These are phyloP conservation scores for Melitaea athalia DNA, from an alignment of 2,888 invertebrate species.

Conservation along the genomic window DNA sequence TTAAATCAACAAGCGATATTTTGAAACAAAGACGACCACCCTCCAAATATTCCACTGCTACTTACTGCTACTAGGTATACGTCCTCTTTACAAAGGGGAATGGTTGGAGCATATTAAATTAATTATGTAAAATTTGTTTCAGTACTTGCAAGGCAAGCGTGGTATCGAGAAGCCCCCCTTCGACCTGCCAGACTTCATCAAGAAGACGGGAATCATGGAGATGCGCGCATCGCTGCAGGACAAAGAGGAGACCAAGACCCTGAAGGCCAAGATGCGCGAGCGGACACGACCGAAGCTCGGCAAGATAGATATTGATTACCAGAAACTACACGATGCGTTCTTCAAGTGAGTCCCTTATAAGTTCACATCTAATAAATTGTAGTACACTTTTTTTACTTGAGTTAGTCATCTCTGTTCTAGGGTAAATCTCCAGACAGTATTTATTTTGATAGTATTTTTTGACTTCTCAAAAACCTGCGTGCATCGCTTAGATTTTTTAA, in stretches of 20 bases:
- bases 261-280: conserved; percentile 99
- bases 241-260: conserved; percentile 96
- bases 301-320: conserved; percentile 99
- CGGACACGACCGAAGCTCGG: conserved; percentile 98
- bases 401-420: no score
- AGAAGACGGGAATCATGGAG: conserved; percentile 99
- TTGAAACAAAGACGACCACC: no score
- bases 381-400: not conserved
- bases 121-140: not conserved
- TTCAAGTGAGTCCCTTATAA: conserved; percentile 87
- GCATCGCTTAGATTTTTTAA: no score
- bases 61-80: no score
- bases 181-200: conserved; percentile 98
- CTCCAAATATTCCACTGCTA: no score
- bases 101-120: not conserved
- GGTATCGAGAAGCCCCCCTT: conserved; percentile 99
- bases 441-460: no score
- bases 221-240: conserved; percentile 99
- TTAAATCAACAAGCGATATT: no score
- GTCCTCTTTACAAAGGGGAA: no score
- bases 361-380: not conserved
- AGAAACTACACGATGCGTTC: conserved; percentile 99
- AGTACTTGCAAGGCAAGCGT: conserved; percentile 96
- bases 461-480: no score
- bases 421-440: no score